Percentiles rank a stretch among this genome's conserved stretches.
phyloP scores from a whole-genome alignment of 2,797 vertebrate species.

The Enteromius paludinosus region DNA sequence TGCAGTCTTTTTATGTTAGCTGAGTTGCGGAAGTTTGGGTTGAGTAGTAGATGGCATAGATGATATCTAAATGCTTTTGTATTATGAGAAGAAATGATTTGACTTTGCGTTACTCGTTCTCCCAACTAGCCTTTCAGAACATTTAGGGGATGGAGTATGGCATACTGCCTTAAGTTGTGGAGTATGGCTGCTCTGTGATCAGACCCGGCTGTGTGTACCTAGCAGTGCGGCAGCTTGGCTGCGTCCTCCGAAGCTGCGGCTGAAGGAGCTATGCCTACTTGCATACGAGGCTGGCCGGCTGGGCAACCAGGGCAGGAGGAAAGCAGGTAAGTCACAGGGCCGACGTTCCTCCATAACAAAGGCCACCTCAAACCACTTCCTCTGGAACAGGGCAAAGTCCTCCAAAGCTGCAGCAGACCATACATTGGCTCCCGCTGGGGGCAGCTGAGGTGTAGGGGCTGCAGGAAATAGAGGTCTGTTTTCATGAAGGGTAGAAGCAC shows the following conservation, averaged over 20 bases:
- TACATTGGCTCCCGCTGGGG: constrained; percentile 74
- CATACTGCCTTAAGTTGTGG: constrained; percentile 15
- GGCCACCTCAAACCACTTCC: constrained; percentile 98
- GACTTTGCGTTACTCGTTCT: constrained; percentile 54
- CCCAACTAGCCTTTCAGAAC: constrained; percentile 7
- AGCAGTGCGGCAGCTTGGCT: constrained; percentile 97
- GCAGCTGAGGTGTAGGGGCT: constrained; percentile 72
- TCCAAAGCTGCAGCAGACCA: constrained; percentile 88
- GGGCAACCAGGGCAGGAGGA: constrained; percentile 95
- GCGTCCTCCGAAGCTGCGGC: constrained; percentile 99
- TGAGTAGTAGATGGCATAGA: not conserved
- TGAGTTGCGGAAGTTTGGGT: not conserved
- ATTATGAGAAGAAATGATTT: not conserved
- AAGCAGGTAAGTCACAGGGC: constrained; percentile 92
- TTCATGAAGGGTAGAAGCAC: constrained; percentile 1
- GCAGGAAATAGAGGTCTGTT: constrained; percentile 2
- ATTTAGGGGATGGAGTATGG: constrained; percentile 15
- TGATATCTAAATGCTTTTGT: constrained; percentile 12
- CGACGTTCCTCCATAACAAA: constrained; percentile 91
- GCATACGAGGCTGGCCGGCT: constrained; percentile 97
- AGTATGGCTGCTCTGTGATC: constrained; percentile 40
- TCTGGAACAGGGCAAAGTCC: constrained; percentile 93
- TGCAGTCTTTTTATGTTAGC: constrained; percentile 11
- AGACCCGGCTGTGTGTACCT: constrained; percentile 83
- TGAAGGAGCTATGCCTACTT: constrained; percentile 99